These are phyloP conservation scores for Drosophila kanekoi DNA, from an alignment of 2,888 invertebrate species.

Conservation along the genomic window DNA sequence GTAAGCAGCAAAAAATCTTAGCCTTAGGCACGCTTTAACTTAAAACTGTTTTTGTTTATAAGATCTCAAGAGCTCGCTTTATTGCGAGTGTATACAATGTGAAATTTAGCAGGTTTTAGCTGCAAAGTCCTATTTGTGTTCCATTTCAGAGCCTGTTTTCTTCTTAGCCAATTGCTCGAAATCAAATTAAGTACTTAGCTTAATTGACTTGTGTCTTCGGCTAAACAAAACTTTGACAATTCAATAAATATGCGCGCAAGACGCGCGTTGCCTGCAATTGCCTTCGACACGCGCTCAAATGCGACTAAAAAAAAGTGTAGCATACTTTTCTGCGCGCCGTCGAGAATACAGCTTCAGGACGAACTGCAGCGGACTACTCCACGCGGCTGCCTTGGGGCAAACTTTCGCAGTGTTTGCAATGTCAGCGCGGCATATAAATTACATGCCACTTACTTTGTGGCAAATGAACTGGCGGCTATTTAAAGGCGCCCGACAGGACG, in stretches of 20 bases:
- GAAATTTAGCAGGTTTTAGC: not conserved
- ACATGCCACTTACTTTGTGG: slow-evolving; percentile 66
- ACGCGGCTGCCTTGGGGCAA: slow-evolving; percentile 47
- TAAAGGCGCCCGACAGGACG: slow-evolving; percentile 29
- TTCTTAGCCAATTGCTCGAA: slow-evolving; percentile 15
- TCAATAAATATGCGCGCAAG: slow-evolving; percentile 38
- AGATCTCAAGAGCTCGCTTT: not conserved
- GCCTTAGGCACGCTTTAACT: not conserved
- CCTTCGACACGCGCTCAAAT: not conserved
- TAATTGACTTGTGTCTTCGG: slow-evolving; percentile 12
- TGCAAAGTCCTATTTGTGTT: not conserved
- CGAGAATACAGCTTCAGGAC: slow-evolving; percentile 5
- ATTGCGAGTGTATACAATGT: not conserved
- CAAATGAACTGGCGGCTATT: slow-evolving; percentile 57
- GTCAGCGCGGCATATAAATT: slow-evolving; percentile 67
- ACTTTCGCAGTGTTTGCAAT: slow-evolving; percentile 59
- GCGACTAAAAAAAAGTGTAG: slow-evolving; percentile 24
- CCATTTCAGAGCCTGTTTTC: slow-evolving; percentile 2
- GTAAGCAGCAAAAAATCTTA: not conserved
- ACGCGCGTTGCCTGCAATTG: slow-evolving; percentile 10
- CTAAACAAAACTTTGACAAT: slow-evolving; percentile 31
- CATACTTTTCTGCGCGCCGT: slow-evolving; percentile 20
- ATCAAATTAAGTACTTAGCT: slow-evolving; percentile 21
- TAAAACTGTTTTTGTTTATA: slow-evolving; percentile 2
- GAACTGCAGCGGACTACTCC: slow-evolving; percentile 30